phyloP scores from a whole-genome alignment of 53 echinoderm and acorn worm genomes.

The Zoroaster sp. region DNA sequence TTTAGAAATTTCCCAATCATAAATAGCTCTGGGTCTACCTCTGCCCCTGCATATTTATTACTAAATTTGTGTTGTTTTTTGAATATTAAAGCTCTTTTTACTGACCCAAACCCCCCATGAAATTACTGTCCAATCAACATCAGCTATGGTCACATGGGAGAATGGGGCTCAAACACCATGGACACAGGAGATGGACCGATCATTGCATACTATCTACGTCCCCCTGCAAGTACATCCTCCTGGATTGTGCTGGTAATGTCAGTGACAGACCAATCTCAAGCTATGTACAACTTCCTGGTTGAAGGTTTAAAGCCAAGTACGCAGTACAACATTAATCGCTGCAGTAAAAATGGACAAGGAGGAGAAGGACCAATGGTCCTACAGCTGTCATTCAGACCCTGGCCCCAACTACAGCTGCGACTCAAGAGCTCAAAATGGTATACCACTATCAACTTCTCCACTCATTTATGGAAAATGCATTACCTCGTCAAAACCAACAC shows the following conservation, averaged over 20 bases:
- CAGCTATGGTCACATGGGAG: conserved; percentile 49
- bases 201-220: conserved; percentile 45
- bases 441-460: no score
- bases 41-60: neutral
- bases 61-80: neutral
- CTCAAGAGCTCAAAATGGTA: no score
- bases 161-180: conserved; percentile 20
- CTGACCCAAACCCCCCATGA: neutral
- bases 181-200: conserved; percentile 67
- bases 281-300: conserved; percentile 2
- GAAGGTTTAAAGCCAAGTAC: conserved; percentile 9
- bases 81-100: neutral
- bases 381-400: neutral
- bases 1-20: no score
- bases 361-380: conserved; percentile 62
- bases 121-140: neutral
- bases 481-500: no score
- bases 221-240: no score
- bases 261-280: neutral
- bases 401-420: neutral
- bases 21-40: no score
- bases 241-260: neutral
- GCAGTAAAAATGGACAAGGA: conserved; percentile 33
- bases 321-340: conserved; percentile 47
- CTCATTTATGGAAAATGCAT: no score